Base-by-base conservation (phyloP, 2,113 vertebrate species). In the Thamnaconus septentrionalis region DNA sequence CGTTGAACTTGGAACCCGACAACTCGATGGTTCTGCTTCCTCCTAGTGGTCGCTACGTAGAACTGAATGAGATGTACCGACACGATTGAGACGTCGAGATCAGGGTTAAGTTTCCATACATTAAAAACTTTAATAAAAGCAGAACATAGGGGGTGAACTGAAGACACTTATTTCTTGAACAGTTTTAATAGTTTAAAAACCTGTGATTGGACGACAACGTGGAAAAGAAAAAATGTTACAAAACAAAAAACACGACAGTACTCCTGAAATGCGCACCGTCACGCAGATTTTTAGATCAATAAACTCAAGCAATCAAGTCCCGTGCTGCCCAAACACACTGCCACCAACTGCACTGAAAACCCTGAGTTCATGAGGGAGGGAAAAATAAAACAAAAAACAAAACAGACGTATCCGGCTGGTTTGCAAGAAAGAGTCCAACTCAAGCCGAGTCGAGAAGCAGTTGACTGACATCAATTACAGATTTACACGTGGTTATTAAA, bases 121-220 rank as follows among this genome's bases (percentile, higher is more conserved):
- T 90, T 89, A 90, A 90, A 89, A 90, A 89, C 83, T 88, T 90
- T 89, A 87, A 89, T 85, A 89, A 86, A 87, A 87, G 77, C 81
- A 89, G 78, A 78, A 87, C 85, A 82, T 76, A 78, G 59, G 76
- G 76, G 65, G 5, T 75, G 69, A 87, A 85, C 71, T 81, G 69
- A 87, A 82, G 70, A 83, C 78, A 83, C 70, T 52, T 45, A 79
- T 80, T 48, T 49, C n/a, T 41, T 40, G 4, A 62, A 75, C 61
- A 43, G 47, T 79, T 80, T 80, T 80, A 73, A 81, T 82, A 70
- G 78, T 77, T 78, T 78, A 82, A 82, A 83, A 80, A n/a, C 56
- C 56, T 53, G 57, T 41, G 60, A 83, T 81, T 67, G 83, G 82
- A 89, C 78, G 83, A 81, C 64, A 73, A 74, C 44, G 60, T 57